These are phyloP conservation scores for Zaprionus lineosus DNA, from an alignment of 2,888 invertebrate species.

Conservation along the genomic window DNA sequence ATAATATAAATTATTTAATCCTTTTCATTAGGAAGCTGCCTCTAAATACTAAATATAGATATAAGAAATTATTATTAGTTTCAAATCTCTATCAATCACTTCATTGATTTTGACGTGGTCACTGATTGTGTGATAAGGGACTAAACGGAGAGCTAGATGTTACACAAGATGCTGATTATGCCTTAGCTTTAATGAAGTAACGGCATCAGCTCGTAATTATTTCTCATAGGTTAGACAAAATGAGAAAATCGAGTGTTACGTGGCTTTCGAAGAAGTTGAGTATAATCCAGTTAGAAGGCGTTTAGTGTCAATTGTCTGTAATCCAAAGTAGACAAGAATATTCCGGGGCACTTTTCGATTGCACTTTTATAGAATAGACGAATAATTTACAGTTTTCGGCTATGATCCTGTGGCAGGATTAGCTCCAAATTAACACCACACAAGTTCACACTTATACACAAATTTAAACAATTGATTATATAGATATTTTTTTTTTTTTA, in stretches of 20 bases:
- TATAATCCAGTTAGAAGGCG: conserved; percentile 64
- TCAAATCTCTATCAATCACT: conserved; percentile 18
- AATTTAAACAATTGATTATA: conserved; percentile 26
- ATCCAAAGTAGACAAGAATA: conserved; percentile 63
- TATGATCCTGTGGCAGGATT: conserved; percentile 55
- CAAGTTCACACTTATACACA: conserved; percentile 7
- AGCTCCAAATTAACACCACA: conserved; percentile 17
- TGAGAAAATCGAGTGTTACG: conserved; percentile 15
- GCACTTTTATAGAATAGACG: conserved; percentile 32
- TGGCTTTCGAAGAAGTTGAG: conserved; percentile 22
- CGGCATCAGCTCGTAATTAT: not conserved
- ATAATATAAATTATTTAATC: too few relatives aligned
- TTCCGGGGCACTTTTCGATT: conserved; percentile 56
- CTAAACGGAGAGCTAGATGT: conserved; percentile 1
- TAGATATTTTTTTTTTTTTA: conserved; percentile 29
- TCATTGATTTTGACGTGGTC: conserved; percentile 35
- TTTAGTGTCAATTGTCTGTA: conserved; percentile 40
- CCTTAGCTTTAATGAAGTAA: conserved; percentile 13
- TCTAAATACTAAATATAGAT: not conserved
- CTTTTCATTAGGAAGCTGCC: not conserved
- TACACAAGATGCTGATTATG: conserved; percentile 52
- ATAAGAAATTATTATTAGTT: not conserved
- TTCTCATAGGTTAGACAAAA: conserved; percentile 18
- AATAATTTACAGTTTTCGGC: conserved; percentile 31
- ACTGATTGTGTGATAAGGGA: not conserved